Evolutionary conservation across 2,797 vertebrate genomes (phyloP), one percentile per base, ranked within the genome.

Genomic region (Enteromius thamalakanensis): DNA sequence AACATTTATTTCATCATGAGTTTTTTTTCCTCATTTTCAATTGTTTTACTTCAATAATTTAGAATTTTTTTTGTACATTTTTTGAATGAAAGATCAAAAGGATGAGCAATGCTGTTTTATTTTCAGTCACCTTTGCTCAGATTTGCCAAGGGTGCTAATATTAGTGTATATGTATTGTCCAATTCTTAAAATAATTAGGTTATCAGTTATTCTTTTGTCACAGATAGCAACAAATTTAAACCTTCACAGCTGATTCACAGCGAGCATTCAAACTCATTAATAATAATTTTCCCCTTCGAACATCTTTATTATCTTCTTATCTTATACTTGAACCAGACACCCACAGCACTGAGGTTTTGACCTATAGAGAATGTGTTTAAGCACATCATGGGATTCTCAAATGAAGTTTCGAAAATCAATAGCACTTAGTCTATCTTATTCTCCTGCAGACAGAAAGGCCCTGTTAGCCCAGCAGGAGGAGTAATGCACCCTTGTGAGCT

Each of bases 351-450:
- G 47, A 37, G 45, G 21, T 37, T 12, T 53, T 37, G 15, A 78
- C 40, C 42, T 21, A n/a, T 65, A 42, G 23, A 82, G 40, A 51
- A 70, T 11, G 19, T 76, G 67, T 79, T 76, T 70, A 68, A 74
- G 79, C 69, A 69, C 42, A n/a, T 29, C 6, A 19, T 67, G 70
- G 75, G 55, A 51, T 68, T 15, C 72, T 74, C 72, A 86, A 86
- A 86, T 80, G 42, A 86, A 76, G 80, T 86, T 86, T 85, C 76
- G 85, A 78, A 79, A 80, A 88, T 88, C 87, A 80, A 86, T 88
- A 85, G 53, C 83, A 69, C 83, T 80, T 69, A 82, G 17, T 37
- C 21, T n/a, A 55, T 55, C 74, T 34, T 74, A 51, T 75, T 65
- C 80, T 76, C 76, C 69, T 19, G 19, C 71, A 78, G 51, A 37